A percentile compares a stretch with the other conserved stretches of the same genome.
phyloP scores from a whole-genome alignment of 1,140 invertebrate genomes.

The Drusus annulatus region DNA sequence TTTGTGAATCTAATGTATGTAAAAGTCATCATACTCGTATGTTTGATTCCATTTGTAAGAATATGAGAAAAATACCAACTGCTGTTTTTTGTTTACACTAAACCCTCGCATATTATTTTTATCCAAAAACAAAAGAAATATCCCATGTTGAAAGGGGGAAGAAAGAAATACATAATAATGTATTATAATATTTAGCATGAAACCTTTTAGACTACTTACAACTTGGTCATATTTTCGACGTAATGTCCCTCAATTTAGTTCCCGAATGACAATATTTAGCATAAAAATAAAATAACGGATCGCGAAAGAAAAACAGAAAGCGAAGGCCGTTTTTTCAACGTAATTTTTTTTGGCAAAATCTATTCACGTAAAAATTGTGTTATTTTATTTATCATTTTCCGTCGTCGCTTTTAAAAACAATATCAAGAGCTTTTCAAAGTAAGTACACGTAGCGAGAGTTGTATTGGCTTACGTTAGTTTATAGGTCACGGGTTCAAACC shows the following conservation, averaged over 20 bases:
- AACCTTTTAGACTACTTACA: constrained; percentile 14
- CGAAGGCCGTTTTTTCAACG: too few species aligned
- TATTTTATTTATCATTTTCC: too few species aligned
- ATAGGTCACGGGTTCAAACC: too few species aligned
- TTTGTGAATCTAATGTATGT: too few species aligned
- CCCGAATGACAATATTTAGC: constrained; percentile 21
- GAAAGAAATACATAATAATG: not conserved
- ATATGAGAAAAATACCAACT: not conserved
- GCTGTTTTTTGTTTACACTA: not conserved
- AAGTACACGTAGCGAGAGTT: too few species aligned
- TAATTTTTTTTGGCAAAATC: too few species aligned
- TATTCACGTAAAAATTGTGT: too few species aligned
- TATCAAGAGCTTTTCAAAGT: too few species aligned
- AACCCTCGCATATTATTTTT: not conserved
- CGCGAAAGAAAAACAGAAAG: not conserved
- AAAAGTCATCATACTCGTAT: too few species aligned
- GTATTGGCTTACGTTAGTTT: too few species aligned
- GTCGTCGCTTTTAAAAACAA: too few species aligned
- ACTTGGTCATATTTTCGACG: constrained; percentile 3
- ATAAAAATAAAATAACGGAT: constrained; percentile 31
- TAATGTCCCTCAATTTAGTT: constrained; percentile 25
- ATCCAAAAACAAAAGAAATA: constrained; percentile 3
- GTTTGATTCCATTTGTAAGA: too few species aligned
- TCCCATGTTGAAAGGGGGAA: not conserved
- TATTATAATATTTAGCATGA: not conserved